Conservation (phyloP, 2,888 invertebrate genomes). For the Copidosoma aretas region DNA sequence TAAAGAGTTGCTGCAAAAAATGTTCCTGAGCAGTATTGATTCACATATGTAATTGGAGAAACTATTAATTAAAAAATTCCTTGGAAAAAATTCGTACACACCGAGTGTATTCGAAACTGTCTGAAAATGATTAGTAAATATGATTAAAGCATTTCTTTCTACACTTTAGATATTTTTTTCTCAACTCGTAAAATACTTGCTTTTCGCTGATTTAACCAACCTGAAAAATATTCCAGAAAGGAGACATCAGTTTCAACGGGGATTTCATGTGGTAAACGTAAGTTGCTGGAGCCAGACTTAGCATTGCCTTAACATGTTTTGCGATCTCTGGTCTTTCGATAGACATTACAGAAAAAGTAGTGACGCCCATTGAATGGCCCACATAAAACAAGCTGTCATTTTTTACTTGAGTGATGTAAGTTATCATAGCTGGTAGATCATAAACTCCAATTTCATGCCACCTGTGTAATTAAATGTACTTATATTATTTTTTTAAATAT, state of each 20-base stretch:
- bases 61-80: background rate
- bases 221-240: conserved; percentile 69
- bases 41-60: background rate
- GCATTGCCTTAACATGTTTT: conserved; percentile 72
- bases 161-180: background rate
- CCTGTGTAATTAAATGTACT: conserved; percentile 68
- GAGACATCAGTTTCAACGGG: conserved; percentile 73
- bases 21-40: background rate
- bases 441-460: conserved; percentile 89
- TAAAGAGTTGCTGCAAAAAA: background rate
- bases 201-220: conserved; percentile 51
- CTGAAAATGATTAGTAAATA: background rate
- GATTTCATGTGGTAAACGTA: conserved; percentile 65
- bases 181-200: background rate
- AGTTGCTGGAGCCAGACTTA: conserved; percentile 73
- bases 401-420: conserved; percentile 62
- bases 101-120: background rate
- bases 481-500: no score
- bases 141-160: background rate
- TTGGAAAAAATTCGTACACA: background rate
- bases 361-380: conserved; percentile 68
- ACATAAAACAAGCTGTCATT: conserved; percentile 52
- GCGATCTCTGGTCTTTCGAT: conserved; percentile 71
- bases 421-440: conserved; percentile 79
- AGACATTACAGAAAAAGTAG: conserved; percentile 75